Conservation (phyloP, 2,113 vertebrate species). For the Pampusana beccarii region DNA sequence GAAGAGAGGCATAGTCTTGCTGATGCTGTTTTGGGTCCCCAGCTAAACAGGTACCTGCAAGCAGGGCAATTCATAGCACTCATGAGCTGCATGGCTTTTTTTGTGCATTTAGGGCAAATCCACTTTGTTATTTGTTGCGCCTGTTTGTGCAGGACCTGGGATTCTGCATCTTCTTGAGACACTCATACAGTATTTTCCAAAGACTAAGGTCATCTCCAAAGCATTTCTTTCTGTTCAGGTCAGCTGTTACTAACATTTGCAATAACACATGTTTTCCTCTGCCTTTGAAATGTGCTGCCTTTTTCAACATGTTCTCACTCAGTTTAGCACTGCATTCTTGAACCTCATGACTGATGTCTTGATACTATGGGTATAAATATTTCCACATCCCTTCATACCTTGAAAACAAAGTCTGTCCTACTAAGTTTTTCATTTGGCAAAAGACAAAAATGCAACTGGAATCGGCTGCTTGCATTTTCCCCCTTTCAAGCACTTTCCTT, state of each 20-base stretch:
- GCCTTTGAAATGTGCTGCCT: background rate
- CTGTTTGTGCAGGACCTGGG: background rate
- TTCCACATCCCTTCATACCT: constrained; percentile 16
- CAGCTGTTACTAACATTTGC: background rate
- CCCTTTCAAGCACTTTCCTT: constrained; percentile 13
- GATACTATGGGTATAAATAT: background rate
- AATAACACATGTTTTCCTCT: background rate
- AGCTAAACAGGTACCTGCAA: background rate
- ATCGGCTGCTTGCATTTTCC: background rate
- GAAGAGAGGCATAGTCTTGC: background rate
- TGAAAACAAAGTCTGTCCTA: constrained; percentile 24
- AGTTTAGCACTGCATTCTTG: background rate
- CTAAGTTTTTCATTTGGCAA: constrained; percentile 15
- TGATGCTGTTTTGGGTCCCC: background rate
- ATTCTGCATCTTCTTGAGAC: background rate
- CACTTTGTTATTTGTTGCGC: background rate
- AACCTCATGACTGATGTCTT: background rate
- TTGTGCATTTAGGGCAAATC: background rate
- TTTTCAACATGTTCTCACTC: background rate
- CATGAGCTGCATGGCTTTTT: rapidly evolving
- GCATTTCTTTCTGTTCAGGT: background rate
- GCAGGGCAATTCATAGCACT: background rate
- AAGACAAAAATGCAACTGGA: constrained; percentile 12
- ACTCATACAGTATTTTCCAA: background rate
- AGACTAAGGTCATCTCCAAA: background rate